phyloP scores from a whole-genome alignment of 2,888 invertebrate genomes.

The Sesia apiformis region DNA sequence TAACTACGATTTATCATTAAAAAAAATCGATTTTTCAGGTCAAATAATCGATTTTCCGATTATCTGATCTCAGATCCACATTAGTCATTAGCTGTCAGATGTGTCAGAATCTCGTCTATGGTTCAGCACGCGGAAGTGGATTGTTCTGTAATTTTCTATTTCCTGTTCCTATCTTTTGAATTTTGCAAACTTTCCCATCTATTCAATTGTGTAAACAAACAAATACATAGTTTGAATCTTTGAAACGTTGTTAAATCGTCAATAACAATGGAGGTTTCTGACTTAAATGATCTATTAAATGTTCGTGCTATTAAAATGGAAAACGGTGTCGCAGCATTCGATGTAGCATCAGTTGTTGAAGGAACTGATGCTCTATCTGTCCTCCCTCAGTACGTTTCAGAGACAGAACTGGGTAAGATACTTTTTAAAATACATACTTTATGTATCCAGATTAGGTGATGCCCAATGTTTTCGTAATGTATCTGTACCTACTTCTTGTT shows the following conservation, averaged over 20 bases:
- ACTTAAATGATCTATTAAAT: constrained; percentile 56
- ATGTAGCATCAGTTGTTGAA: constrained; percentile 35
- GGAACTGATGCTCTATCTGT: constrained; percentile 43
- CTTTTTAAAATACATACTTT: not conserved
- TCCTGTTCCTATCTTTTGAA: constrained; percentile 57
- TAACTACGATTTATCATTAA: too few species aligned
- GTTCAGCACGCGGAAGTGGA: constrained; percentile 64
- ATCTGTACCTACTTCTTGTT: too few species aligned
- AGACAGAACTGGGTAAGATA: constrained; percentile 60
- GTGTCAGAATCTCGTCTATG: constrained; percentile 20
- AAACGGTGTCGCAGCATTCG: constrained; percentile 39
- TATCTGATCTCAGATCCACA: too few species aligned
- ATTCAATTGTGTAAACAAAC: not conserved
- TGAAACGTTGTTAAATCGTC: not conserved
- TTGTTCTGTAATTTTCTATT: constrained; percentile 20
- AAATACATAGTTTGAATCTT: not conserved
- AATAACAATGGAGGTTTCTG: constrained; percentile 53
- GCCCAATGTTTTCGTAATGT: not conserved
- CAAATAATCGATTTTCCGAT: too few species aligned
- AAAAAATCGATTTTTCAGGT: too few species aligned
- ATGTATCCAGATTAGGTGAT: not conserved
- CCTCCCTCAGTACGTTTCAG: constrained; percentile 65
- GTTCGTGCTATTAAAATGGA: constrained; percentile 63
- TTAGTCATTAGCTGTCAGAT: too few species aligned
- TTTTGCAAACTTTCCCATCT: not conserved